Evolutionary conservation across 1,140 invertebrate species (phyloP), one percentile per base, ranked within the genome.

Genomic region (Aphis gossypii): DNA sequence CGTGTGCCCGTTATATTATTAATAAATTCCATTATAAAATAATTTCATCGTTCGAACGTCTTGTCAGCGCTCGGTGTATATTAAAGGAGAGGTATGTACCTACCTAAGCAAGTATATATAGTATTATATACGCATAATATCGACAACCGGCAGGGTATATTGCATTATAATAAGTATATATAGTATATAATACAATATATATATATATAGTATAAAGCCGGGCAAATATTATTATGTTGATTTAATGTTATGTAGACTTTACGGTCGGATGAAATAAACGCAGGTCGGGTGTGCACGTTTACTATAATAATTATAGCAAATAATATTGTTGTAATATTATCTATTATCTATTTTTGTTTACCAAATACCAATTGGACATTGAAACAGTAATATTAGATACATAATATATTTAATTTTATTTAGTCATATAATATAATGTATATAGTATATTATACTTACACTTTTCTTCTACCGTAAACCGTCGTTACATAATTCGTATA

Each of bases 11-110:
- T 84, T 41, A 25, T 44, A 84, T 84, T 84, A 84, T 84, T 84
- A 25, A 84, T 44, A 44, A 84, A 84, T 84, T 84, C 83, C 83
- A 41, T 84, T 84, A 41, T 84, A 41, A 41, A 84, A 84, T 41
- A 84, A 84, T 41, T 84, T 23, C 82, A 21, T 8, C 82, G 82
- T 41, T 9, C 8, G 9, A 84, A 84, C 60, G 60, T 76, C 60
- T 76, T 76, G 60, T 76, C 60, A n/a, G 60, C 60, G 60, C 60
- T 14, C n/a, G 30, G 14, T 76, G 60, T 35, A 60, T 60, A 30
- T 60, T 60, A 60, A 30, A 68, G 11, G 60, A 68, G 60, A 68
- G 60, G 30, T 68, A n/a, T 60, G 56, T 30, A 60, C 48, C 56
- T 30, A 60, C 48, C 56, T 60, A 68, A 68, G 30, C 60, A 14